A percentile compares a stretch with the other conserved stretches of the same genome.
Conservation (phyloP, 2,113 vertebrate genomes). For the Turnix velox region DNA sequence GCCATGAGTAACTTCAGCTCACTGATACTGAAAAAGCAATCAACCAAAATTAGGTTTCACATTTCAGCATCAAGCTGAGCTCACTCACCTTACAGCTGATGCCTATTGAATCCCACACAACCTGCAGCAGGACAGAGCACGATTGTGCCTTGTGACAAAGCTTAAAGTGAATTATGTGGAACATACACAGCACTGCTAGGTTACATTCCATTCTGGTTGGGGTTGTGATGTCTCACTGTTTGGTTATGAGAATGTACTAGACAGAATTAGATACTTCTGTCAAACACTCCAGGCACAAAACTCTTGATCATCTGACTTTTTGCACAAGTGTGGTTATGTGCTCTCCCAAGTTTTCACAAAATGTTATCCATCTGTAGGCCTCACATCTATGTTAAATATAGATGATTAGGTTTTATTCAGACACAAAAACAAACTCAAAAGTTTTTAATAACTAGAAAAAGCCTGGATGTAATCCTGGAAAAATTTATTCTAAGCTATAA, state of each 20-base stretch:
- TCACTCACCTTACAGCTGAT: background rate
- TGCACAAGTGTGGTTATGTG: background rate
- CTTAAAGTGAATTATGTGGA: background rate
- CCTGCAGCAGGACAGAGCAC: background rate
- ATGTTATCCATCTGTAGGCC: background rate
- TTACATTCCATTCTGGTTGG: background rate
- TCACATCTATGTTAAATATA: fast-evolving
- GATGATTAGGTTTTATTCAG: background rate
- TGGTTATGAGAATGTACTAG: background rate
- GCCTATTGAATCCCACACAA: background rate
- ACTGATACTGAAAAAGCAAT: background rate
- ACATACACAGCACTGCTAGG: background rate
- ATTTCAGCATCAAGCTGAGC: background rate
- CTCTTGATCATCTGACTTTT: background rate
- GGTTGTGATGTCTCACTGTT: background rate
- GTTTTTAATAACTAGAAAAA: background rate
- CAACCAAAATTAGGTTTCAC: background rate
- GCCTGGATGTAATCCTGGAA: background rate
- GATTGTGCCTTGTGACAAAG: background rate
- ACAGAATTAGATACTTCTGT: background rate
- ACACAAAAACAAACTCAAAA: background rate
- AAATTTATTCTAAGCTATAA: background rate
- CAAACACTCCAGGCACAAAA: background rate
- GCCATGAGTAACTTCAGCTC: background rate
- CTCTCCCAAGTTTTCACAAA: background rate